These are phyloP conservation scores for Acrobasis suavella DNA, from an alignment of 2,888 invertebrate genomes.

Conservation along the genomic window DNA sequence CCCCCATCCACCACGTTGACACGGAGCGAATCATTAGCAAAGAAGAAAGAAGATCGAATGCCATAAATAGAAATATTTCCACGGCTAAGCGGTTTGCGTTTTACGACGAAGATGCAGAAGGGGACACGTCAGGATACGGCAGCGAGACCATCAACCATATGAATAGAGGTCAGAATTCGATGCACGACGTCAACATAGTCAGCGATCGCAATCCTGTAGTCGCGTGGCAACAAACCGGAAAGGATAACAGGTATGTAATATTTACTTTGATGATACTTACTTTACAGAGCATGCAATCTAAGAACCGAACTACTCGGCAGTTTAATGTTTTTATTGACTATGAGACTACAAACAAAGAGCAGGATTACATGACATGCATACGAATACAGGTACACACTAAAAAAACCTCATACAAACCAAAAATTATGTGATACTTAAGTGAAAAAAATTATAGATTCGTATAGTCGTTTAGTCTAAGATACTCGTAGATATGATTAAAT, in stretches of 20 bases:
- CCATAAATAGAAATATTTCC: conserved; percentile 66
- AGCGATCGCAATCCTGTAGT: conserved; percentile 58
- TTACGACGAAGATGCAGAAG: conserved; percentile 83
- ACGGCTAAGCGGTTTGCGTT: conserved; percentile 73
- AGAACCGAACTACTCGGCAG: too few relatives aligned
- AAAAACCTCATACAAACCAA: not conserved
- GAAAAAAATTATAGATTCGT: too few relatives aligned
- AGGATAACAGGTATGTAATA: conserved; percentile 59
- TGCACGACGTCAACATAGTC: conserved; percentile 35
- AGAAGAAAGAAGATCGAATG: conserved; percentile 59
- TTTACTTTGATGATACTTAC: conserved; percentile 24
- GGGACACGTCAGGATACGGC: conserved; percentile 92
- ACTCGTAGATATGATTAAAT: too few relatives aligned
- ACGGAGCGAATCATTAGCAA: conserved; percentile 56
- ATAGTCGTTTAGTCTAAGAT: too few relatives aligned
- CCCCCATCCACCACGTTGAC: conserved; percentile 82
- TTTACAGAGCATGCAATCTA: not conserved
- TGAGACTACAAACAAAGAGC: too few relatives aligned
- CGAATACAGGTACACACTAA: too few relatives aligned
- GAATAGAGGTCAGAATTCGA: conserved; percentile 50
- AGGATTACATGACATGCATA: too few relatives aligned
- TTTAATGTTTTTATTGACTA: too few relatives aligned
- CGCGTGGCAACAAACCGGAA: conserved; percentile 72
- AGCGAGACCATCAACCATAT: conserved; percentile 87
- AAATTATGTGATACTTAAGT: too few relatives aligned